These are phyloP conservation scores for Tinea trinotella DNA, from an alignment of 2,888 invertebrate genomes.

Conservation along the genomic window DNA sequence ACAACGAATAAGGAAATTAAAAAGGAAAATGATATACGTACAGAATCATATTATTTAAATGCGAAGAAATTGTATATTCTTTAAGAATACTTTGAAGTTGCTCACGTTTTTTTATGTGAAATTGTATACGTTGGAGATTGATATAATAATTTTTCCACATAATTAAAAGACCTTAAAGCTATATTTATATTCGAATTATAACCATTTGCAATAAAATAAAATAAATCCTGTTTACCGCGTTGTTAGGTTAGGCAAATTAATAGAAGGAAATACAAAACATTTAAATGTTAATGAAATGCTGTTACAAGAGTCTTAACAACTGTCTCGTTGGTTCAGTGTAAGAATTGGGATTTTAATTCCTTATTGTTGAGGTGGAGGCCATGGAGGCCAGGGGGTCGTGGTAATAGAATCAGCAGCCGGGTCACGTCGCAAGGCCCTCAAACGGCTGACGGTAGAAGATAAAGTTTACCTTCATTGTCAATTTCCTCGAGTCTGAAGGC, in stretches of 20 bases:
- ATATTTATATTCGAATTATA: neutral
- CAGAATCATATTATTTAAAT: neutral
- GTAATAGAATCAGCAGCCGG: slow-evolving; percentile 58
- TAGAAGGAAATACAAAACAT: neutral
- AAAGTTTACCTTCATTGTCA: slow-evolving; percentile 69
- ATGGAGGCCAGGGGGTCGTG: neutral
- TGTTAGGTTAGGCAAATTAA: neutral
- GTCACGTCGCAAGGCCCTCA: slow-evolving; percentile 57
- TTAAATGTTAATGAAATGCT: slow-evolving; percentile 6
- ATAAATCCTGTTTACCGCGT: neutral
- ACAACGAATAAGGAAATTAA: slow-evolving; percentile 15
- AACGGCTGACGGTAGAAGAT: slow-evolving; percentile 63
- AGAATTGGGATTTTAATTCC: slow-evolving; percentile 58
- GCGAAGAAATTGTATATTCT: neutral
- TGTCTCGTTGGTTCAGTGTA: slow-evolving; percentile 43
- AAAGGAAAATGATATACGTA: slow-evolving; percentile 11
- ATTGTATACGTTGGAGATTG: neutral
- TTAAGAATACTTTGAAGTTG: neutral
- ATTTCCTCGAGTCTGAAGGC: slow-evolving; percentile 56
- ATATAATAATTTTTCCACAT: neutral
- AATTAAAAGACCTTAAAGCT: neutral
- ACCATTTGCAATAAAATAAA: neutral
- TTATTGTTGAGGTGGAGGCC: slow-evolving; percentile 35
- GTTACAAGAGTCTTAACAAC: slow-evolving; percentile 19
- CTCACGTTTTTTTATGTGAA: neutral